These are phyloP conservation scores for Chionoecetes opilio DNA, from an alignment of 1,140 invertebrate species.

Conservation along the genomic window DNA sequence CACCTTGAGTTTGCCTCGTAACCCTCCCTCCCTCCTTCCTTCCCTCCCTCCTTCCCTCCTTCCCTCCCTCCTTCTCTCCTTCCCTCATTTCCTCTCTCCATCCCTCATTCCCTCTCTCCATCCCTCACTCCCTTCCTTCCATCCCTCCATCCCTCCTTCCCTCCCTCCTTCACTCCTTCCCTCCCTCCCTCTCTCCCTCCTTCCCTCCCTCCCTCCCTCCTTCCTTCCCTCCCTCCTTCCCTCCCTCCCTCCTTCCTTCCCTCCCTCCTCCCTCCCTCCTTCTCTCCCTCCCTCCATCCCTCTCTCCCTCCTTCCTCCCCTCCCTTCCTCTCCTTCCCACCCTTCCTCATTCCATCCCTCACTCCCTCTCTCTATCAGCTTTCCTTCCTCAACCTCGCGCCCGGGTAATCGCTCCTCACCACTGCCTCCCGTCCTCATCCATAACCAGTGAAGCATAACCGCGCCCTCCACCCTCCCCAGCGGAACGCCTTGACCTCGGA, in stretches of 20 bases:
- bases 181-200: not conserved
- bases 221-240: too few species aligned
- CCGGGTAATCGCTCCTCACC: not conserved
- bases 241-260: too few species aligned
- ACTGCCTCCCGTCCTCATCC: constrained; percentile 29
- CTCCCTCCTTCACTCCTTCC: not conserved
- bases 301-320: not conserved
- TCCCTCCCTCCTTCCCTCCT: too few species aligned
- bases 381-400: not conserved
- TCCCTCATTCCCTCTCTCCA: not conserved
- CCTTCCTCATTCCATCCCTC: not conserved
- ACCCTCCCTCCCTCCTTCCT: not conserved
- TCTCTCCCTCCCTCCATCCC: not conserved
- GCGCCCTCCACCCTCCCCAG: too few species aligned
- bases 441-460: not conserved
- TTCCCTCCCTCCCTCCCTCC: not conserved
- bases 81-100: not conserved
- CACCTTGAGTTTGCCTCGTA: constrained; percentile 8
- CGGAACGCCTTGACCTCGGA: too few species aligned
- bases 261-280: not conserved
- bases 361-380: not conserved
- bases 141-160: too few species aligned
- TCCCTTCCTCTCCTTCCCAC: not conserved
- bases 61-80: not conserved
- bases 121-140: not conserved